Evolutionary conservation across 1,140 invertebrate species (phyloP).

Genomic region (Pseudobourletiella spinata): DNA sequence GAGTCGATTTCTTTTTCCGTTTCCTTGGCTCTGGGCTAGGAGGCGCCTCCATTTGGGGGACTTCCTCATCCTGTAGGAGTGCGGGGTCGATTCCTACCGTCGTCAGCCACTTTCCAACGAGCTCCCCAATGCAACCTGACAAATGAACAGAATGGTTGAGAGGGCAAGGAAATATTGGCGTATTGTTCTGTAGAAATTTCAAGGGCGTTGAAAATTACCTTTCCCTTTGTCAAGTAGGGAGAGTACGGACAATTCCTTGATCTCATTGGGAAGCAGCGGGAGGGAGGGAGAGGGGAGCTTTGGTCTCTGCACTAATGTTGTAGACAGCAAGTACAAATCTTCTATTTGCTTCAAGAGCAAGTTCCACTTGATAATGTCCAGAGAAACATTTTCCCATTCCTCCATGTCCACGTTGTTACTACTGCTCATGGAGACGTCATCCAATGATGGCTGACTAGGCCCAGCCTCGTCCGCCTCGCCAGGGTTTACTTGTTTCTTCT

Average conservation of each 20-base stretch:
- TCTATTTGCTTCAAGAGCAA: slow-evolving; percentile 78
- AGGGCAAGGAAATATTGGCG: no score
- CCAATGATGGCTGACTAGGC: neutral
- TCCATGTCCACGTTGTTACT: slow-evolving; percentile 24
- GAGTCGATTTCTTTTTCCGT: neutral
- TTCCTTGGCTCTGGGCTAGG: neutral
- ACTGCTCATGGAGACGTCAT: neutral
- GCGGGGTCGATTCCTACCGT: slow-evolving; percentile 56
- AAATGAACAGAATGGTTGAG: no score
- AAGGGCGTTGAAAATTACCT: slow-evolving; percentile 50
- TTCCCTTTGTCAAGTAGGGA: slow-evolving; percentile 66
- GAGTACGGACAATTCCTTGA: slow-evolving; percentile 59
- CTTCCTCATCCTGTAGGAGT: slow-evolving; percentile 41
- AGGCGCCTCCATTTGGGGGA: neutral
- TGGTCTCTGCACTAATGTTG: slow-evolving; percentile 50
- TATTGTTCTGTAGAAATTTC: no score
- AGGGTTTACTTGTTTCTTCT: neutral
- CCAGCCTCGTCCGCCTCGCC: neutral
- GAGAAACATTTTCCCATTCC: slow-evolving; percentile 73
- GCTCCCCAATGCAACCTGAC: slow-evolving; percentile 62
- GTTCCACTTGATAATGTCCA: slow-evolving; percentile 76
- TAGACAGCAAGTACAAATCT: slow-evolving; percentile 67
- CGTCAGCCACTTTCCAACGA: slow-evolving; percentile 70
- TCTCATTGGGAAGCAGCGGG: slow-evolving; percentile 46
- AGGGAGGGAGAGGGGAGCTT: slow-evolving; percentile 44